These are phyloP conservation scores for Orthonychiurus folsomi DNA, from an alignment of 2,888 invertebrate species.

Conservation along the genomic window DNA sequence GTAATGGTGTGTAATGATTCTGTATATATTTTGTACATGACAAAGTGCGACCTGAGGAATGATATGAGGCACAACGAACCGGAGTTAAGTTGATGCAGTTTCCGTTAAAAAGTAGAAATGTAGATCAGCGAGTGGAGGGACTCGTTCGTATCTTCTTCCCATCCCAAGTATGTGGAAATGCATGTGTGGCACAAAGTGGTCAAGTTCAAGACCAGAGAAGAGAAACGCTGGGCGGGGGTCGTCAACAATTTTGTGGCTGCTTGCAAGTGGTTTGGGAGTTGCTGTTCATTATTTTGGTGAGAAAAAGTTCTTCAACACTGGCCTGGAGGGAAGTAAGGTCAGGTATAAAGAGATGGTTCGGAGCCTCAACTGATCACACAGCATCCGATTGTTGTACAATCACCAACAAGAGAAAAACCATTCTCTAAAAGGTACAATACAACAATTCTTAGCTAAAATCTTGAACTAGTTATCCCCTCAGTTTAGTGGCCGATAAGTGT, in stretches of 20 bases:
- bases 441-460: neutral
- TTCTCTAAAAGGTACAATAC: conserved; percentile 38
- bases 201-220: conserved; percentile 30
- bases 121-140: conserved; percentile 30
- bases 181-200: conserved; percentile 20
- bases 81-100: conserved; percentile 38
- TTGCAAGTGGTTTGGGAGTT: neutral
- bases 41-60: conserved; percentile 27
- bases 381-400: conserved; percentile 38
- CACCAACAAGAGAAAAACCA: conserved; percentile 40
- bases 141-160: no score
- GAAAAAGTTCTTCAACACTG: conserved; percentile 17
- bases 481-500: neutral
- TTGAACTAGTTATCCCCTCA: neutral
- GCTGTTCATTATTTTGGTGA: conserved; percentile 5
- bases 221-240: neutral
- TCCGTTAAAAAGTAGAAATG: conserved; percentile 42
- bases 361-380: conserved; percentile 40
- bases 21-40: neutral
- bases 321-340: conserved; percentile 39
- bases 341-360: conserved; percentile 40
- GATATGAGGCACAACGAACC: conserved; percentile 39
- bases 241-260: neutral
- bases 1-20: neutral
- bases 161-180: neutral